Conservation (phyloP, 2,888 invertebrate genomes). For the Diplazon laetatorius region DNA sequence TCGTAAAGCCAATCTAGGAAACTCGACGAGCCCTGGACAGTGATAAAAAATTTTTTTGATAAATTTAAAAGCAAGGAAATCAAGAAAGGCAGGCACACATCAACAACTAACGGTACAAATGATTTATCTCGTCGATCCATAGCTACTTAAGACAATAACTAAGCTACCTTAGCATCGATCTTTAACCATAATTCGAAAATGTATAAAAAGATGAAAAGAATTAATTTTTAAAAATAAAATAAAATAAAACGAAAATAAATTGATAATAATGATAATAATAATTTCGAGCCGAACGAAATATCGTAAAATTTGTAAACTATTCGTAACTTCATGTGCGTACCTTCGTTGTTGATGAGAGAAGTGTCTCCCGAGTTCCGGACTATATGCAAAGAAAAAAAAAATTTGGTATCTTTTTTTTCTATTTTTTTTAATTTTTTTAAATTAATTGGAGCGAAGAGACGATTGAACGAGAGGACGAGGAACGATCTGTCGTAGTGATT, state of each 20-base stretch:
- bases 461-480: slow-evolving; percentile 20
- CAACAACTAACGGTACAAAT: slow-evolving; percentile 61
- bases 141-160: slow-evolving; percentile 23
- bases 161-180: slow-evolving; percentile 1
- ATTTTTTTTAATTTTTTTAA: no score
- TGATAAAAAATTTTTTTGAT: no score
- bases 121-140: not conserved
- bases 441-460: not conserved
- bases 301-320: slow-evolving; percentile 49
- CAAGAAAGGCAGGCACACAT: slow-evolving; percentile 80
- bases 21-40: no score
- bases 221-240: no score
- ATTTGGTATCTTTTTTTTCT: slow-evolving; percentile 57
- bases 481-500: not conserved
- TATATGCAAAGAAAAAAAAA: slow-evolving; percentile 79
- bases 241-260: no score
- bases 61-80: not conserved
- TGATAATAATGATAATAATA: no score
- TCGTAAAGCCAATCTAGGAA: no score
- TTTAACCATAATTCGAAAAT: not conserved
- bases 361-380: slow-evolving; percentile 84
- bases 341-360: slow-evolving; percentile 85
- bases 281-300: slow-evolving; percentile 19
- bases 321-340: slow-evolving; percentile 81
- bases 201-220: not conserved